These are phyloP conservation scores for Poeciliopsis retropinna DNA, from an alignment of 2,113 vertebrate species.

Conservation along the genomic window DNA sequence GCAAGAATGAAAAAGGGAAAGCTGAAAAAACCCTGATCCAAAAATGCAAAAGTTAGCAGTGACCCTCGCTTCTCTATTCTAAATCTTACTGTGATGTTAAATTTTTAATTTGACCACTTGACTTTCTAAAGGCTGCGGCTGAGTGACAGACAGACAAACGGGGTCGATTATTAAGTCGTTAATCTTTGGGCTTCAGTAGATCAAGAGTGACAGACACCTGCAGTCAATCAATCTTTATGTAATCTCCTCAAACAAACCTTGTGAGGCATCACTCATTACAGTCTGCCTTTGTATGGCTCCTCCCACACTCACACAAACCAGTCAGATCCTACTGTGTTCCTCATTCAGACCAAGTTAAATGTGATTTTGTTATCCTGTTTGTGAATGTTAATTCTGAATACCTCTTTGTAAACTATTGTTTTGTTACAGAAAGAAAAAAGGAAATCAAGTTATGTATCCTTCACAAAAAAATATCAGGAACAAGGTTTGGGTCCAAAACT, in stretches of 20 bases:
- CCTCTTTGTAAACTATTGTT: not conserved
- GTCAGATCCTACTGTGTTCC: not conserved
- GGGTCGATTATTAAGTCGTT: conserved; percentile 40
- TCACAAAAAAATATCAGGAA: not conserved
- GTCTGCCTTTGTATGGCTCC: conserved; percentile 8
- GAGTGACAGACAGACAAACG: conserved; percentile 36
- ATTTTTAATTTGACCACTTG: not conserved
- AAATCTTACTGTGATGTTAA: not conserved
- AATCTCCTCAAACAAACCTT: conserved; percentile 56
- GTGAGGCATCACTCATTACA: conserved; percentile 51
- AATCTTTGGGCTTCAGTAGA: conserved; percentile 52
- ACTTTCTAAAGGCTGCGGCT: not conserved
- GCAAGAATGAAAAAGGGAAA: not conserved
- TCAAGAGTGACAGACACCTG: conserved; percentile 53
- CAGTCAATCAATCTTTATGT: conserved; percentile 55
- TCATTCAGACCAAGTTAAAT: conserved; percentile 8
- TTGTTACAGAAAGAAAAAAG: not conserved
- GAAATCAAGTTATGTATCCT: not conserved
- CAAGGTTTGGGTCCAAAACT: conserved; percentile 4
- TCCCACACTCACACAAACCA: not conserved
- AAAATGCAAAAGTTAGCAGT: not conserved
- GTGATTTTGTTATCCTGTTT: not conserved
- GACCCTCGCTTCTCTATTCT: not conserved
- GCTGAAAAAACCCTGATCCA: not conserved
- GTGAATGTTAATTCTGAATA: not conserved